Percentiles rank a stretch among this genome's conserved stretches.
Evolutionary conservation across 2,113 vertebrate genomes (phyloP).

Genomic region (Neodon shergylaensis): DNA sequence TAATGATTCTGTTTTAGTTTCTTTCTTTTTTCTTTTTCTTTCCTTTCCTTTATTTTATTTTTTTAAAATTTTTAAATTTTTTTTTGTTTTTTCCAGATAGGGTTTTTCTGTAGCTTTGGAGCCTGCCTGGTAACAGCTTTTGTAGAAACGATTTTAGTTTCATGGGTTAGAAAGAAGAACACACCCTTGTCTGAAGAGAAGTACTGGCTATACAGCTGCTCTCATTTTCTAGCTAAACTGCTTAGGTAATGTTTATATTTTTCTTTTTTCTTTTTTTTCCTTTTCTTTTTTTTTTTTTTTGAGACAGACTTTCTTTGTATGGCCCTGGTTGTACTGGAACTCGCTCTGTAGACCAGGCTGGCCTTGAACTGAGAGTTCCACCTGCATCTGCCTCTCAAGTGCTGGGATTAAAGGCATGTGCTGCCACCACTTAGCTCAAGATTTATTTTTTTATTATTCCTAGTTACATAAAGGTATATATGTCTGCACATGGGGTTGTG

Average conservation of each 20-base stretch:
- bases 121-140: too few relatives aligned
- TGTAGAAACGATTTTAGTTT: too few relatives aligned
- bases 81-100: too few relatives aligned
- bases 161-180: neutral
- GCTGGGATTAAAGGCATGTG: neutral
- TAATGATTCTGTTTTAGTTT: neutral
- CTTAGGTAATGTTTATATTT: neutral
- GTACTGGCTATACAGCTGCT: neutral
- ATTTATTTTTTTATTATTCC: neutral
- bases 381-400: neutral
- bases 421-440: neutral
- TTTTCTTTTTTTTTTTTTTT: too few relatives aligned
- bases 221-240: neutral
- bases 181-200: constrained; percentile 20
- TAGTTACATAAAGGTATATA: neutral
- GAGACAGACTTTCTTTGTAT: too few relatives aligned
- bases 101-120: too few relatives aligned
- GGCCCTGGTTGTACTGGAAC: too few relatives aligned
- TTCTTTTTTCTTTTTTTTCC: neutral
- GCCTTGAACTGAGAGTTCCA: too few relatives aligned
- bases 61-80: too few relatives aligned
- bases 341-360: neutral
- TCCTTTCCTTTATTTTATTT: too few relatives aligned
- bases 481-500: neutral
- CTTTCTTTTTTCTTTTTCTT: too few relatives aligned